Base-by-base conservation (phyloP, 1,140 invertebrate genomes). In the Copidosoma floridanum region DNA sequence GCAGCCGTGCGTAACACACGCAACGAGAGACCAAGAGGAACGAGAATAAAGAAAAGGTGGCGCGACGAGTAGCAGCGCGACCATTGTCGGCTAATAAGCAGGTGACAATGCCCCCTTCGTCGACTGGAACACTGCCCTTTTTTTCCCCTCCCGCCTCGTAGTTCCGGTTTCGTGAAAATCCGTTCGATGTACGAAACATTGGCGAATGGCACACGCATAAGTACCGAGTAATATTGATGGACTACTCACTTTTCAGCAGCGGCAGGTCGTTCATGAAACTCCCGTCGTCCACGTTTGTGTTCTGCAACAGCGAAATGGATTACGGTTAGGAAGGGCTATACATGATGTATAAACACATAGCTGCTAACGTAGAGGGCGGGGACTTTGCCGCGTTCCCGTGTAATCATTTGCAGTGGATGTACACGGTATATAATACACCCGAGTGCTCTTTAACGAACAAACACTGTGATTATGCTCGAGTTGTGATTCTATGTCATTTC, bases 251-350 rank as follows among this genome's bases (percentile, higher is more conserved):
- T 88, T 93, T 94, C 67, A 94, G 83, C 65, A 94, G 82, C 63
- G 91, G 91, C 74, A 94, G 82, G 71, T 94, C 91, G 64, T 89
- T 91, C 84, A 93, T 93, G 77, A 93, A 93, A 18, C 88, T 88
- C 57, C 87, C 87, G 69, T 94, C 91, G 74, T 93, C 91, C 72
- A 93, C 86, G 63, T 88, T 90, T 65, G 89, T 85, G 77, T 89
- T 90, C 88, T 91, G 84, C 46, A 84, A 85, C 5, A 56, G 47
- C 38, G 11, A 3, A 21, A 59, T 59, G 23, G 2, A 26, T 27
- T n/a, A 12, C 26, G 27, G 24, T 56, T 56, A 47, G 14, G 20
- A 23, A 52, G 18, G n/a, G n/a, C n/a, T n/a, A n/a, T n/a, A n/a
- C n/a, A n/a, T n/a, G n/a, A n/a, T n/a, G n/a, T n/a, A n/a, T n/a